These are phyloP conservation scores for Antheraea assamensis DNA, from an alignment of 2,888 invertebrate species.

Conservation along the genomic window DNA sequence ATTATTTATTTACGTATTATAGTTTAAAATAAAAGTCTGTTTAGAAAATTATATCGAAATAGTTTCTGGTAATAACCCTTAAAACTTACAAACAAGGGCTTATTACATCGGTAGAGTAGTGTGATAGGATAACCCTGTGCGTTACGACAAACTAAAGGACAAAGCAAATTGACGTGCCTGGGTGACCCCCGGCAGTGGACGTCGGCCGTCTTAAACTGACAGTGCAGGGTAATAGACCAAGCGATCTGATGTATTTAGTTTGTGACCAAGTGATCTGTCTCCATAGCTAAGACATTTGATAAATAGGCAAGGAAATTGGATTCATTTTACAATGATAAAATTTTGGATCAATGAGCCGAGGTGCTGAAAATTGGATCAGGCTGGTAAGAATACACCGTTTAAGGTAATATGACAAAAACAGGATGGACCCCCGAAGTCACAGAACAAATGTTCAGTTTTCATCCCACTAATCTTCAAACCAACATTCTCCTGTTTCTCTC, in stretches of 20 bases:
- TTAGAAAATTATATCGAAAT: neutral
- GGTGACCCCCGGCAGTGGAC: conserved; percentile 49
- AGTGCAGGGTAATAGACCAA: neutral
- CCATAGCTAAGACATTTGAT: neutral
- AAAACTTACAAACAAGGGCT: conserved; percentile 9
- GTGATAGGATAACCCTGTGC: conserved; percentile 9
- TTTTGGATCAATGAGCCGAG: too few species aligned
- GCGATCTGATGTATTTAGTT: neutral
- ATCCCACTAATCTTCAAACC: too few species aligned
- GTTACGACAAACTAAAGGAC: conserved; percentile 31
- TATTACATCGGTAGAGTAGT: conserved; percentile 20
- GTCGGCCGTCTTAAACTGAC: conserved; percentile 4
- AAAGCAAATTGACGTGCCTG: conserved; percentile 60
- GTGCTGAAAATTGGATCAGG: too few species aligned
- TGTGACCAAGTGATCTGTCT: neutral
- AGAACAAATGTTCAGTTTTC: too few species aligned
- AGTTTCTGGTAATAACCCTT: neutral
- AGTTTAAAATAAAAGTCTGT: neutral
- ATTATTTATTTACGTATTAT: neutral
- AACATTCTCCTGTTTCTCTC: too few species aligned
- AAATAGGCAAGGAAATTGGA: neutral
- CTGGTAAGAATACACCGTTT: too few species aligned
- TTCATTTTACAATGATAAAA: too few species aligned
- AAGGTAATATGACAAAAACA: too few species aligned
- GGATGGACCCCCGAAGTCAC: too few species aligned